Evolutionary conservation across 1,140 invertebrate species (phyloP), one percentile per base, ranked within the genome.

Genomic region (Brachionus sp.): DNA sequence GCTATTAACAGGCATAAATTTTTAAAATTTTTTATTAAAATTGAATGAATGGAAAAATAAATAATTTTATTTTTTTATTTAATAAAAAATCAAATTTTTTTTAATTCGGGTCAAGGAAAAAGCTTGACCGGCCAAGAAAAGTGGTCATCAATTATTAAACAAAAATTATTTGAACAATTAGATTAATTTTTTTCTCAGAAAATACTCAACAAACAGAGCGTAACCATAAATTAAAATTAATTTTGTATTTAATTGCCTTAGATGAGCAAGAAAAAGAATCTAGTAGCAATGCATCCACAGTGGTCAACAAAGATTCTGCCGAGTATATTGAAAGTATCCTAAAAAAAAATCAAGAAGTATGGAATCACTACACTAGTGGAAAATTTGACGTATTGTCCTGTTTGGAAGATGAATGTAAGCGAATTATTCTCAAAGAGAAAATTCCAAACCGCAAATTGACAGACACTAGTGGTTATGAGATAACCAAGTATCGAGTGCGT

Each of bases 361-460:
- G 77, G 77, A 80, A 44, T 6, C 35, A 39, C 13, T 80, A 80
- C 33, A 13, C 19, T 1, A 80, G 19, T 44, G 77, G 77, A 37
- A 42, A 62, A n/a, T 80, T 62, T 44, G 77, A 80, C 35, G 77
- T 80, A 2, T n/a, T 62, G 12, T 42, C 50, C 10, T 62, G 50
- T 39, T 13, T 62, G n/a, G 77, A 80, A 42, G 62, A 80, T 42
- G n/a, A 39, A 7, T 62, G 62, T 19, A 80, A 66, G 16, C 6
- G 39, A 62, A 80, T 80, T 19, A 66, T 80, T 62, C 57, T 80
- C 9, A 80, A 80, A 66, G 35, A 80, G 23, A 57, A 35, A 80
- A 16, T 70, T 16, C 7, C 77, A 7, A 80, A 46, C 13, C 39
- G 23, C 0, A 75, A 62, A 13, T 29, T 62, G 19, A 66, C 16